A percentile compares a stretch with the other conserved stretches of the same genome.
These are phyloP conservation scores for Scomber scombrus DNA, from an alignment of 2,113 vertebrate genomes.

Conservation along the genomic window DNA sequence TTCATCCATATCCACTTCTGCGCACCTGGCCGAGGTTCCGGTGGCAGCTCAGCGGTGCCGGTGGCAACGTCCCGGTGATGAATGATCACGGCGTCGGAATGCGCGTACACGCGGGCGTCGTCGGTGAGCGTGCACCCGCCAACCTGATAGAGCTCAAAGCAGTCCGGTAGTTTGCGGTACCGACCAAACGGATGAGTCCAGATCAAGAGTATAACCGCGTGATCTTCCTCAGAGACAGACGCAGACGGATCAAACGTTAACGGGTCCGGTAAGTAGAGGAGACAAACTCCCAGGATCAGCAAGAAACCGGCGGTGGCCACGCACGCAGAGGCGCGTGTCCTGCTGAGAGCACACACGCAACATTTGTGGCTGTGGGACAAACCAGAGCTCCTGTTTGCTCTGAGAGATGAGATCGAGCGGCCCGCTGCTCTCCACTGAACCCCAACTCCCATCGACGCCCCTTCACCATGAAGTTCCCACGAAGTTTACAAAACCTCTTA, in stretches of 20 bases:
- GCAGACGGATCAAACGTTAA: accelerated
- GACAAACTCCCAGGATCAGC: conserved; percentile 47
- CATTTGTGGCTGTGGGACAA: conserved; percentile 13
- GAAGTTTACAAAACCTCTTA: neutral
- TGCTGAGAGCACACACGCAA: neutral
- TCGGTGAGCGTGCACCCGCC: conserved; percentile 86
- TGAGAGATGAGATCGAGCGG: conserved; percentile 7
- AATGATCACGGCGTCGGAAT: conserved; percentile 88
- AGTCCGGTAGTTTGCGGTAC: conserved; percentile 73
- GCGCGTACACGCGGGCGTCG: conserved; percentile 69
- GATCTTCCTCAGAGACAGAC: neutral
- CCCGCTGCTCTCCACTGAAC: conserved; percentile 12
- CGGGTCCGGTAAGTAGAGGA: conserved; percentile 48
- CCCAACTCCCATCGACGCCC: conserved; percentile 46
- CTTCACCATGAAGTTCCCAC: neutral
- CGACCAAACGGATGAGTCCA: conserved; percentile 90
- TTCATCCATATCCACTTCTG: conserved; percentile 98
- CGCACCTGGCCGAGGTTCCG: conserved; percentile 71
- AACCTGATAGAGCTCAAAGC: conserved; percentile 81
- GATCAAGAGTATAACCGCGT: conserved; percentile 84
- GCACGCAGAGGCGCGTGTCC: conserved; percentile 10
- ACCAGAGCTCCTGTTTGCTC: neutral
- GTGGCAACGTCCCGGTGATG: conserved; percentile 89
- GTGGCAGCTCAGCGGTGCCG: conserved; percentile 50
- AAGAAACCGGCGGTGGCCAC: conserved; percentile 16